These are phyloP conservation scores for Chaunax sp. DNA, from an alignment of 2,797 vertebrate genomes.

Conservation along the genomic window DNA sequence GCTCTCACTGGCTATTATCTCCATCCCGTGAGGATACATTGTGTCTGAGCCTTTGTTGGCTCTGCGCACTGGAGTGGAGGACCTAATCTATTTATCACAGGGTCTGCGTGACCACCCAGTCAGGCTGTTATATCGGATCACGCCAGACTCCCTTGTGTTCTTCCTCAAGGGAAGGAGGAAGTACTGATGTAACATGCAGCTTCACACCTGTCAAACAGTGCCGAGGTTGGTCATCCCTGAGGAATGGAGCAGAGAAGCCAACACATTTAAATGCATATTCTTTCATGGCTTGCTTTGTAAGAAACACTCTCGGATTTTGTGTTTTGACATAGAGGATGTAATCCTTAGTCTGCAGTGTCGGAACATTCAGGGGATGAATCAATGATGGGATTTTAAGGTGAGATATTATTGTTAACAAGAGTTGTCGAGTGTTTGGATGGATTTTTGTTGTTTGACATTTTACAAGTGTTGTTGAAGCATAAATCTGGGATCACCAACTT, in stretches of 20 bases:
- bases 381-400: conserved; percentile 20
- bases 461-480: conserved; percentile 49
- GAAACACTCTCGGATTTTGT: conserved; percentile 29
- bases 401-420: conserved; percentile 5
- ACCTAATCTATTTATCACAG: conserved; percentile 85
- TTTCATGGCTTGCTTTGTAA: conserved; percentile 33
- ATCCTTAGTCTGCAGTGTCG: conserved; percentile 29
- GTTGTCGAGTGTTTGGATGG: conserved; percentile 23
- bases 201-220: conserved; percentile 77
- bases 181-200: conserved; percentile 67
- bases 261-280: conserved; percentile 58
- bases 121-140: conserved; percentile 78
- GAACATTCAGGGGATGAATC: conserved; percentile 19
- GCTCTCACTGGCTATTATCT: conserved; percentile 80
- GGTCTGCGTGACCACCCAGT: conserved; percentile 79
- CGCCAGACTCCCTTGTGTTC: conserved; percentile 68
- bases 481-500: conserved; percentile 48
- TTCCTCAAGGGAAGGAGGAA: conserved; percentile 67
- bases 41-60: conserved; percentile 79
- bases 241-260: conserved; percentile 50
- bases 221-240: conserved; percentile 60
- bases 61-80: conserved; percentile 74
- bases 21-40: conserved; percentile 77
- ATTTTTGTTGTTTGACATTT: conserved; percentile 48
- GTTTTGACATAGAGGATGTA: conserved; percentile 28